Evolutionary conservation across 2,888 invertebrate genomes (phyloP).

Genomic region (Alviniconcha strummeri): DNA sequence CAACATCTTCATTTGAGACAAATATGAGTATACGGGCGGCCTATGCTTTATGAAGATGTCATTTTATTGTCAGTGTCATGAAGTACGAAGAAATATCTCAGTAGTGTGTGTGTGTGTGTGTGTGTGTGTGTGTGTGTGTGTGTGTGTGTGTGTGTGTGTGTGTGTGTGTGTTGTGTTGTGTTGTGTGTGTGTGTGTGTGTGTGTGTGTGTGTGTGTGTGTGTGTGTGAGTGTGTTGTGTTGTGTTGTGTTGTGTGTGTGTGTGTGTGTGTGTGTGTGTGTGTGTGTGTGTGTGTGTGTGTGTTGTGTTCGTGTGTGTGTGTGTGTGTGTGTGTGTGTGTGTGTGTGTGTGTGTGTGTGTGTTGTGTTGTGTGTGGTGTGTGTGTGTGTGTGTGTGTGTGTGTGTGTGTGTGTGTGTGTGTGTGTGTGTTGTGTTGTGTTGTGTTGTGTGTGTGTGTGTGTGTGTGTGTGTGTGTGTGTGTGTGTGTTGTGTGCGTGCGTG

Average conservation of each 20-base stretch:
- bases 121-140: too few relatives aligned
- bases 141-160: too few relatives aligned
- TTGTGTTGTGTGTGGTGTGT: neutral
- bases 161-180: neutral
- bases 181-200: neutral
- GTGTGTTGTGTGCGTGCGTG: slow-evolving; percentile 8
- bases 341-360: neutral
- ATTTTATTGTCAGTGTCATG: too few relatives aligned
- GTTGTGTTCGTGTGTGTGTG: slow-evolving; percentile 7
- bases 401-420: neutral
- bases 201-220: slow-evolving; percentile 12
- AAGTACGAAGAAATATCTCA: too few relatives aligned
- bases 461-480: neutral
- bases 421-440: neutral
- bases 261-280: neutral
- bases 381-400: slow-evolving; percentile 12
- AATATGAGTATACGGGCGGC: too few relatives aligned
- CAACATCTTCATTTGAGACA: too few relatives aligned
- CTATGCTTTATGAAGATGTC: too few relatives aligned
- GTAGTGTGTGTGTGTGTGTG: too few relatives aligned
- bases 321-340: slow-evolving; percentile 2
- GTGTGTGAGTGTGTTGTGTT: neutral
- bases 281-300: slow-evolving; percentile 7
- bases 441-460: neutral
- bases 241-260: neutral